phyloP scores from a whole-genome alignment of 2,888 invertebrate genomes.

The Trachelus tabidus region DNA sequence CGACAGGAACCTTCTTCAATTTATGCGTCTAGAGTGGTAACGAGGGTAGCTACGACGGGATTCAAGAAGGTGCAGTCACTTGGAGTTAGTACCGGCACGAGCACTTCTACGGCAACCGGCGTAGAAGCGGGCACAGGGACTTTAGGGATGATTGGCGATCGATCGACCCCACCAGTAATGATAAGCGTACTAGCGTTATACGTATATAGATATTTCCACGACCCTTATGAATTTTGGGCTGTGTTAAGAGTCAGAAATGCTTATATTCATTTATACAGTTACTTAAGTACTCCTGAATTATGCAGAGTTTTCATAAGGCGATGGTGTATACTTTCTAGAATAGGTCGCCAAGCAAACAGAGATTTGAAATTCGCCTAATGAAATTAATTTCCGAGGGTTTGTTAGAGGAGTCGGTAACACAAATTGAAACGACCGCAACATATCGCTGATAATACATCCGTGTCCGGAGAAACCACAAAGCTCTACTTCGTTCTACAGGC shows the following conservation, averaged over 20 bases:
- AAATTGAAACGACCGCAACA: slow-evolving; percentile 22
- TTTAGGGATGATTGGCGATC: neutral
- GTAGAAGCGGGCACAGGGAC: neutral
- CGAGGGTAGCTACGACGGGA: slow-evolving; percentile 24
- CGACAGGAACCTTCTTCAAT: slow-evolving; percentile 33
- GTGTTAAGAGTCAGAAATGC: neutral
- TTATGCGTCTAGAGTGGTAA: slow-evolving; percentile 46
- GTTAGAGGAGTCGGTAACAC: slow-evolving; percentile 3
- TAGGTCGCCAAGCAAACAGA: neutral
- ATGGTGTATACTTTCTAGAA: neutral
- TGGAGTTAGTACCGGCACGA: neutral
- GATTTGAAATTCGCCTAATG: slow-evolving; percentile 10
- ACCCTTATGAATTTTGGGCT: neutral
- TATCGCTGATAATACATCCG: slow-evolving; percentile 22
- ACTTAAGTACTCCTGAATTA: neutral
- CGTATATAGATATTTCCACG: neutral
- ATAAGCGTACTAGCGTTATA: neutral
- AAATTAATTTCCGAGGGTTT: slow-evolving; percentile 10
- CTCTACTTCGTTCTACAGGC: neutral
- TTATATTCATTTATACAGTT: neutral
- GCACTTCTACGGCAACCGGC: neutral
- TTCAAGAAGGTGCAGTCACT: neutral
- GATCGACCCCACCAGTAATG: neutral
- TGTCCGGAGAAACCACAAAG: neutral
- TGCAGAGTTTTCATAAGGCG: neutral